Evolutionary conservation across 2,113 vertebrate species (phyloP).

Genomic region (chimpanzee (Pan troglodytes)): DNA sequence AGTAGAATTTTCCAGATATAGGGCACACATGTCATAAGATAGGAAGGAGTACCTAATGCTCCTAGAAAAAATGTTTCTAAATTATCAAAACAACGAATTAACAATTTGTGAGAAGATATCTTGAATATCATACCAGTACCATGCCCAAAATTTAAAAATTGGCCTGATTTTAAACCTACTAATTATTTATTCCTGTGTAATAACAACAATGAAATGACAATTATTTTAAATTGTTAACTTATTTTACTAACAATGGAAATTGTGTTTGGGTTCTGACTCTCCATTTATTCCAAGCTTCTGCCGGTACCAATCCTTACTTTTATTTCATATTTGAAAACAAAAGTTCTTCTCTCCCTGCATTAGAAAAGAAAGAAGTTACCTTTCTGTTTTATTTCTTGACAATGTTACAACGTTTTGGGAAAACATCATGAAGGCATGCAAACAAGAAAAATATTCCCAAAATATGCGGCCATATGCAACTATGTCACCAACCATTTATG

Average conservation of each 20-base stretch:
- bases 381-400: neutral
- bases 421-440: neutral
- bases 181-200: neutral
- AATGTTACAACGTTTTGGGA: neutral
- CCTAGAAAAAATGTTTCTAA: neutral
- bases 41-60: neutral
- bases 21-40: neutral
- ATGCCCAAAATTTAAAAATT: neutral
- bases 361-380: neutral
- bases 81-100: neutral
- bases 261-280: neutral
- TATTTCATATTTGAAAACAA: neutral
- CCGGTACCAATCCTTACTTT: neutral
- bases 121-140: neutral
- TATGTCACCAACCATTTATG: neutral
- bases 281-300: neutral
- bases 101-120: slow-evolving; percentile 2
- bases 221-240: neutral
- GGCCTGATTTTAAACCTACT: neutral
- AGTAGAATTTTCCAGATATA: neutral
- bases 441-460: neutral
- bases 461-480: neutral
- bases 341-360: neutral
- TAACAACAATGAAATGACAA: neutral
- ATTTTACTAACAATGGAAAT: neutral